phyloP scores from a whole-genome alignment of 2,797 vertebrate genomes.

The Hybognathus amarus region DNA sequence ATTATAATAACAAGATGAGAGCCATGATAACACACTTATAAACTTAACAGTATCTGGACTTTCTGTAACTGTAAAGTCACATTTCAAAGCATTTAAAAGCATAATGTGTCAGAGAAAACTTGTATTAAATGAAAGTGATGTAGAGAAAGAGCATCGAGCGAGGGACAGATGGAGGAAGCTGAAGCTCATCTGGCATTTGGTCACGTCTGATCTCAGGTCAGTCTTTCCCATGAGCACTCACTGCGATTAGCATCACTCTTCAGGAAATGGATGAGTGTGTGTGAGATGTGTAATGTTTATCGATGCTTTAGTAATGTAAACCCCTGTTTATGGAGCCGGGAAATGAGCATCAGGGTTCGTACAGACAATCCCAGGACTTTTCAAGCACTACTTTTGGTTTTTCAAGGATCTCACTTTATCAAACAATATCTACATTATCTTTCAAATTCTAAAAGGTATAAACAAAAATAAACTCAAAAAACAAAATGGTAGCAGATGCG shows the following conservation, averaged over 20 bases:
- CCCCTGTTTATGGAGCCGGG: not conserved
- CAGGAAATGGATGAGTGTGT: slow-evolving; percentile 1
- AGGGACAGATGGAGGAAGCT: not conserved
- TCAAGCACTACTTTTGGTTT: no score
- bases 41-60: not conserved
- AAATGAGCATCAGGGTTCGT: not conserved
- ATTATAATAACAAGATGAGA: not conserved
- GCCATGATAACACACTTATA: not conserved
- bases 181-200: not conserved
- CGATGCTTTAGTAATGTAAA: not conserved
- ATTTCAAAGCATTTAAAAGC: not conserved
- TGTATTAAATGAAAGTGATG: not conserved
- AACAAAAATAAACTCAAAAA: no score
- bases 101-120: not conserved
- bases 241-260: not conserved
- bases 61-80: not conserved
- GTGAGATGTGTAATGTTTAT: not conserved
- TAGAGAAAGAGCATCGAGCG: not conserved
- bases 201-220: not conserved
- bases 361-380: no score
- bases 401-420: no score
- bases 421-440: no score
- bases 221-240: slow-evolving; percentile 13
- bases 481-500: no score
- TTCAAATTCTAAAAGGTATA: no score